Base-by-base conservation (phyloP, 2,113 vertebrate species). In the Istiophorus platypterus region DNA sequence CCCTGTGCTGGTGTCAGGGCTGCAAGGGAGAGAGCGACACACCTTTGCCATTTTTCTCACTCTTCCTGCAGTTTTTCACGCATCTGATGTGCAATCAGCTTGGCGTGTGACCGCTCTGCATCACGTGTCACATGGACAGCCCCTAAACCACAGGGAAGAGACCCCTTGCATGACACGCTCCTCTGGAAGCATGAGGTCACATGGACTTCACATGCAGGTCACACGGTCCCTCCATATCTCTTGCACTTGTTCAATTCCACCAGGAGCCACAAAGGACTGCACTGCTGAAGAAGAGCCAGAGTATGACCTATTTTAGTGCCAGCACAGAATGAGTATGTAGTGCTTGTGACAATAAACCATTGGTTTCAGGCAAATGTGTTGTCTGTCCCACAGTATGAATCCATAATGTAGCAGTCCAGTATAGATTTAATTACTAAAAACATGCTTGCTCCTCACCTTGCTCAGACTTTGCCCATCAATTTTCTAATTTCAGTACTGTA, bases 41-140 rank as follows among this genome's bases (percentile, higher is more conserved):
- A 90, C 86, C 84, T 86, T 80, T 77, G 78, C 84, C 85, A 62
- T 89, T 91, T 91, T 92, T 84, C 70, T 72, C 74, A 76, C 82
- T 81, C 73, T 39, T 82, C 81, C 88, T 74, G 85, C 81, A 82
- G 73, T 91, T 92, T 92, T 93, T 95, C 92, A 91, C 91, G 85
- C 92, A 90, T 94, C 76, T 73, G 70, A 94, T 94, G 94, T 94
- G 93, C 91, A 92, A 88, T 93, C 92, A 92, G 93, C 84, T 66
- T 88, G 90, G 93, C 76, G 70, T 89, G 92, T 86, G 74, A 91
- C 85, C 83, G 52, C 89, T 54, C 81, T 49, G 74, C 87, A 65
- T 88, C 86, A 82, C 75, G 82, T 84, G 82, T 89, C 85, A 80
- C 85, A 85, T 70, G 57, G 81, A 90, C 57, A 88, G 90, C 70